phyloP scores from a whole-genome alignment of 2,888 invertebrate species.

The Teinopalpus imperialis region DNA sequence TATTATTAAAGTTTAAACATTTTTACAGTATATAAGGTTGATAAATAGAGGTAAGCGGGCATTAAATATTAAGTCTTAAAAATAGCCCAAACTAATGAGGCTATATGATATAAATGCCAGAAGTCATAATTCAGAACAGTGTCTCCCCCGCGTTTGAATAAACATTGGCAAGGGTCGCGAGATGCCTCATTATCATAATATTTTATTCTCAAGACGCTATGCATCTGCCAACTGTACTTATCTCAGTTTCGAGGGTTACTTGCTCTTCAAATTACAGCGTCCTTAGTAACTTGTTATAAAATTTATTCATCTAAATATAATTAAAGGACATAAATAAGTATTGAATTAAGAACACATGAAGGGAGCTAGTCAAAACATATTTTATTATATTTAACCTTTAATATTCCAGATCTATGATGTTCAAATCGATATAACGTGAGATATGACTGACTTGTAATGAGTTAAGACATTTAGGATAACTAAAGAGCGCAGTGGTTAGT shows the following conservation, averaged over 20 bases:
- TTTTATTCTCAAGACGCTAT: slow-evolving; percentile 25
- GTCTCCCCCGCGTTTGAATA: slow-evolving; percentile 7
- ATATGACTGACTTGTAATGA: too few relatives aligned
- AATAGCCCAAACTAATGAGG: neutral
- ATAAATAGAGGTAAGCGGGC: too few relatives aligned
- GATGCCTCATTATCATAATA: slow-evolving; percentile 26
- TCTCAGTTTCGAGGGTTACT: slow-evolving; percentile 19
- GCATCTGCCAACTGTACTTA: slow-evolving; percentile 24
- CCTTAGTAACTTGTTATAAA: slow-evolving; percentile 3
- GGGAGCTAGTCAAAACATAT: too few relatives aligned
- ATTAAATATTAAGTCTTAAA: neutral
- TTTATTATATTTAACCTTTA: too few relatives aligned
- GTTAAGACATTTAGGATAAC: too few relatives aligned
- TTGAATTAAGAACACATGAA: too few relatives aligned
- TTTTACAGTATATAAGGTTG: too few relatives aligned
- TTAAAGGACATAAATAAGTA: slow-evolving; percentile 3
- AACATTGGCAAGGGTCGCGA: slow-evolving; percentile 22
- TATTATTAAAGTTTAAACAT: too few relatives aligned
- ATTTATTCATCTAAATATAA: neutral
- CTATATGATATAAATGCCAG: slow-evolving; percentile 1
- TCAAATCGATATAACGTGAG: too few relatives aligned
- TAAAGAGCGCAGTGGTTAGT: too few relatives aligned
- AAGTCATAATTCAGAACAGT: slow-evolving; percentile 10
- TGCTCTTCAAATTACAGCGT: slow-evolving; percentile 16
- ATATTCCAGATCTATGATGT: too few relatives aligned